These are phyloP conservation scores for Hypsibius dujardini DNA, from an alignment of 1,140 invertebrate species.

Conservation along the genomic window DNA sequence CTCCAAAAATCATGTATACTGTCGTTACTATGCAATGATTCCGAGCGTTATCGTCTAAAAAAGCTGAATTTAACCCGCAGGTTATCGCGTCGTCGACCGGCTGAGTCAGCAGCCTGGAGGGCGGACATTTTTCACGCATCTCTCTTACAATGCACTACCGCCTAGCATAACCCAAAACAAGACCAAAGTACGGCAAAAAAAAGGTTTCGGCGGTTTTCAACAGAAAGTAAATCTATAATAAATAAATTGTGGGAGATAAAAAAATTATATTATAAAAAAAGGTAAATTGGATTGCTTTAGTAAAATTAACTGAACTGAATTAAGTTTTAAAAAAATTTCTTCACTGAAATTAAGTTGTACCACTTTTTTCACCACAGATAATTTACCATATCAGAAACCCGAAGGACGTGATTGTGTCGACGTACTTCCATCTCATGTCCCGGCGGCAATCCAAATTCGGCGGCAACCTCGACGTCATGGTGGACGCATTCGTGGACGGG, in stretches of 20 bases:
- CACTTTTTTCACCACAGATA: not conserved
- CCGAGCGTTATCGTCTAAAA: too few relatives aligned
- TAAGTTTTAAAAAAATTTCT: too few relatives aligned
- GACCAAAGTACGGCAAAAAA: not conserved
- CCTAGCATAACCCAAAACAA: not conserved
- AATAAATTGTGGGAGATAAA: too few relatives aligned
- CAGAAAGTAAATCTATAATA: too few relatives aligned
- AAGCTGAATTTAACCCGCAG: too few relatives aligned
- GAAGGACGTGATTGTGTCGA: slow-evolving; percentile 12
- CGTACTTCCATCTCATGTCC: not conserved
- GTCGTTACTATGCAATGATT: too few relatives aligned
- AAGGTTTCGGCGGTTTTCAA: too few relatives aligned
- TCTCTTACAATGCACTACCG: not conserved
- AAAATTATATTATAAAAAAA: too few relatives aligned
- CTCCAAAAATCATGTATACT: too few relatives aligned
- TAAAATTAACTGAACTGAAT: too few relatives aligned
- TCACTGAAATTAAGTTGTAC: not conserved
- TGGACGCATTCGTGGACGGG: not conserved
- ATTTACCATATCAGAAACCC: slow-evolving; percentile 11
- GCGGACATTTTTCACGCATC: slow-evolving; percentile 1
- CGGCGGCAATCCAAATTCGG: slow-evolving; percentile 3
- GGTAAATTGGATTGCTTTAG: too few relatives aligned
- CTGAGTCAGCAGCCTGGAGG: not conserved
- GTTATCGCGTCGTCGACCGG: not conserved
- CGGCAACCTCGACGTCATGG: not conserved